Percentiles rank a stretch among this genome's conserved stretches.
Evolutionary conservation across 2,113 vertebrate genomes (phyloP).

Genomic region (Calonectris borealis): DNA sequence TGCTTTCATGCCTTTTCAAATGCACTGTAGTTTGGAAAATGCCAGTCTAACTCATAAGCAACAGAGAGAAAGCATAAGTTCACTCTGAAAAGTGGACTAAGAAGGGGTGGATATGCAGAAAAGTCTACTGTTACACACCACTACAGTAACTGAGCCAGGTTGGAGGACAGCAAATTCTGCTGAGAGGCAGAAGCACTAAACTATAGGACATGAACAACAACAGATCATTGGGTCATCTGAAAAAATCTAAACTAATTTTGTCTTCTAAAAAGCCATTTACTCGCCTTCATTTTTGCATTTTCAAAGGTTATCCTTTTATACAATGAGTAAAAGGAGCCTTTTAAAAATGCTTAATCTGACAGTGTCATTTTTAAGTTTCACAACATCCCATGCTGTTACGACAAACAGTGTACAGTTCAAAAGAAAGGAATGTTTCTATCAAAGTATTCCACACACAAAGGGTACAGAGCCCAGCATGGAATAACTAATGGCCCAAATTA

Average conservation of each 20-base stretch:
- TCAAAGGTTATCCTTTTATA: neutral
- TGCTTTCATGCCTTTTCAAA: neutral
- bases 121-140: neutral
- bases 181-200: neutral
- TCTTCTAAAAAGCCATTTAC: neutral
- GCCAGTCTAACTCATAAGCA: neutral
- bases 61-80: neutral
- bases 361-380: neutral
- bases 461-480: neutral
- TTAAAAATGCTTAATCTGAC: neutral
- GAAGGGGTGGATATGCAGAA: neutral
- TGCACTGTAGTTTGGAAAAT: neutral
- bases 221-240: neutral
- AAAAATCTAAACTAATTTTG: neutral
- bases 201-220: neutral
- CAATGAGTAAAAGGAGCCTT: neutral
- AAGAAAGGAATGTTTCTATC: neutral
- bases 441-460: neutral
- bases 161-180: neutral
- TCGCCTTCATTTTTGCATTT: neutral
- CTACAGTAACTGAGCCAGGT: neutral
- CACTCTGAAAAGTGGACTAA: neutral
- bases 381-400: conserved; percentile 24
- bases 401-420: conserved; percentile 9
- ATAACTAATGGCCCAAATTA: neutral